Base-by-base conservation (phyloP, 2,113 vertebrate genomes). In the Eulacestoma nigropectus region DNA sequence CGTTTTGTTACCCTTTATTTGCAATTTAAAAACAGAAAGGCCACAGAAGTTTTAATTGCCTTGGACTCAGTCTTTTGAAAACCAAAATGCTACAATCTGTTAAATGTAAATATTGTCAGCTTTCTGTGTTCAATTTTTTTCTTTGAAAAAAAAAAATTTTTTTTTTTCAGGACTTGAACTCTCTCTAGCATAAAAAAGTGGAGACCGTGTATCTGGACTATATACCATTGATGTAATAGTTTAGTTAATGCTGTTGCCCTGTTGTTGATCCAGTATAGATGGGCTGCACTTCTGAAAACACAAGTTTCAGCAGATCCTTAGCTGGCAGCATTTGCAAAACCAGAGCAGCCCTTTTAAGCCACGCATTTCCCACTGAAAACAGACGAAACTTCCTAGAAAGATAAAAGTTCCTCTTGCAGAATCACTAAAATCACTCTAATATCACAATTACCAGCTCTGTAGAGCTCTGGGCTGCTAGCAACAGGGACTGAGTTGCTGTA, bases 31-130 rank as follows among this genome's bases (percentile, higher is more conserved):
- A 96, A 83, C 68, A 12, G 13, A 96, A 89, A 67, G 92, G 97
- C 97, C 97, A 97, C 96, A 81, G 70, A 94, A 95, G 95, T 85
- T 96, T 96, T 97, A 95, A 97, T 97, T 95, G 79, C 84, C 92
- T 70, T 30, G 56, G 64, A 56, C 80, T 65, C 63, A 5, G 72
- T 1, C 92, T 82, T 96, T 96, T 93, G 95, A 94, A 91, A 94
- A 88, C n/a, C 78, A 73, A 95, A 97, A 47, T 46, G 88, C 72
- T 92, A 25, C 95, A 96, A 82, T 96, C 94, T 97, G 92, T 73
- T 84, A 52, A 95, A 96, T 83, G 91, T 87, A 96, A 97, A 95
- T 96, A 84, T 92, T 27, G 80, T 30, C 2, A 2, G 59, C 53
- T 92, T 89, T 78, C 83, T 49, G 55, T 17, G 23, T 55, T 17